Evolutionary conservation across 1,140 invertebrate genomes (phyloP), one percentile per base, ranked within the genome.

Genomic region (Drosophila repletoides): DNA sequence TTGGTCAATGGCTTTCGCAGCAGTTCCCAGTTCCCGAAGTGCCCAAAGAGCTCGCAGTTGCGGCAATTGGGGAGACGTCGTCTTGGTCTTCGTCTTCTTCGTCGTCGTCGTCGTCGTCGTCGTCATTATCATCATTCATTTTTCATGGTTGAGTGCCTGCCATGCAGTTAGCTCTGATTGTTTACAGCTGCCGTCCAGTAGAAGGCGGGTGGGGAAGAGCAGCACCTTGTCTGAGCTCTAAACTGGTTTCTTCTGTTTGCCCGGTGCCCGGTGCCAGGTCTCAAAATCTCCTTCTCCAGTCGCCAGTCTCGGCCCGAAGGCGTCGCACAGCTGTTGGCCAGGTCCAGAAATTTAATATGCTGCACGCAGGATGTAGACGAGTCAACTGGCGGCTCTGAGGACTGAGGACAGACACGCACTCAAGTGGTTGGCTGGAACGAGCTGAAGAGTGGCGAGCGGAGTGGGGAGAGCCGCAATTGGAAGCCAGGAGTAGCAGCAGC

Each of bases 71-170:
- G 24, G 26, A 24, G 41, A 63, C 48, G 41, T 53, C 28, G 36
- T 28, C n/a, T 21, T 12, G n/a, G n/a, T 31, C 24, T 40, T 22
- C 43, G n/a, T 40, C 59, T 19, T 10, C 48, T 5, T 15, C 49
- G 9, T 22, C 53, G 12, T 59, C 56, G 36, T 31, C 55, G 52
- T 67, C 70, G 48, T 41, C 64, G 33, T 49, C 59, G 34, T 68
- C 80, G 71, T 84, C 80, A 86, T 84, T 72, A 84, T 84, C 80
- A 84, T 84, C 75, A 84, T 84, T 84, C 80, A 84, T 84, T 84
- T 84, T 84, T 86, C 80, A 84, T 84, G 80, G 80, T 67, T 84
- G 75, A 84, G 80, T 84, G 80, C 80, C 80, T 84, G 75, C 75
- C 80, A 79, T 83, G 80, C 80, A 80, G 80, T 84, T 86, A 72